Conservation (phyloP, 2,113 vertebrate genomes). For the Montifringilla adamsi region DNA sequence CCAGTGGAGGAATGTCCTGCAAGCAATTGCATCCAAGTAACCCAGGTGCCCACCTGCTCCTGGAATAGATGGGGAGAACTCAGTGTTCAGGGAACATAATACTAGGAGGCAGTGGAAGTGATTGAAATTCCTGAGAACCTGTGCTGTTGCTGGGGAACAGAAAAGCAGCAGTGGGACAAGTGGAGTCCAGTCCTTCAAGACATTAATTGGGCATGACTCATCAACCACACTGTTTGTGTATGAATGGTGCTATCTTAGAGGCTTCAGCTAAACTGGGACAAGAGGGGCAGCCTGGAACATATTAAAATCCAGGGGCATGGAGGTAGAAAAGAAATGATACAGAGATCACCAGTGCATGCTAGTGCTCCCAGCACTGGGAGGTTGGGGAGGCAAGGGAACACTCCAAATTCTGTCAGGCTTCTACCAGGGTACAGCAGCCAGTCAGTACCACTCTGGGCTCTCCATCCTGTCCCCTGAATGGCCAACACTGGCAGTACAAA, state of each 20-base stretch:
- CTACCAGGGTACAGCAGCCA: not conserved
- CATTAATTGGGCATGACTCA: not conserved
- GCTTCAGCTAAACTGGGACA: not conserved
- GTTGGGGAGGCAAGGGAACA: fast-evolving
- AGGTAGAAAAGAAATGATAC: not conserved
- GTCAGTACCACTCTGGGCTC: not conserved
- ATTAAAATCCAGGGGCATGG: not conserved
- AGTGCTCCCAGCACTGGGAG: not conserved
- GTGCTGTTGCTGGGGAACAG: not conserved
- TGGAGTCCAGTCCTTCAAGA: not conserved
- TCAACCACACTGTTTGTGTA: not conserved
- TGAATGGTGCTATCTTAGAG: not conserved
- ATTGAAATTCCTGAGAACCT: not conserved
- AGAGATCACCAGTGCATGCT: not conserved
- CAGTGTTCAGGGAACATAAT: not conserved
- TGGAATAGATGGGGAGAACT: not conserved
- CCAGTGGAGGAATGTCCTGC: not conserved
- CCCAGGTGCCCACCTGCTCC: not conserved
- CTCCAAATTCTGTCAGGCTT: not conserved
- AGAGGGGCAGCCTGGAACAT: not conserved
- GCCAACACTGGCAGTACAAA: not conserved
- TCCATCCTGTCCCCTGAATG: not conserved
- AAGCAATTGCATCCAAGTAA: not conserved
- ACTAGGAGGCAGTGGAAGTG: not conserved
- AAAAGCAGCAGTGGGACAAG: not conserved